A percentile compares a stretch with the other conserved stretches of the same genome.
These are phyloP conservation scores for roundworm (Caenorhabditis elegans) DNA, from an alignment of 1,140 invertebrate species.

Conservation along the genomic window WBcel235 BX284606.5:7562501-7563000, in stretches of 20 bases:
- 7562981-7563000: neutral
- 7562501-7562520: neutral
- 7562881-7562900: neutral
- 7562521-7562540: neutral
- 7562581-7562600: too few relatives aligned
- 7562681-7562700: neutral
- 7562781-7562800: neutral
- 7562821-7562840: neutral
- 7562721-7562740: neutral
- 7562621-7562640: too few relatives aligned
- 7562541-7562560: neutral
- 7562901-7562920: constrained; percentile 27
- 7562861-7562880: neutral
- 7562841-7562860: neutral
- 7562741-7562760: neutral
- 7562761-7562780: neutral
- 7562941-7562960: neutral
- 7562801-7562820: neutral
- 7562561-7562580: neutral
- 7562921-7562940: neutral
- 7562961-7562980: neutral
- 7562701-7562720: neutral
- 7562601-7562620: too few relatives aligned
- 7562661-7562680: neutral
- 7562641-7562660: too few relatives aligned